Conservation (phyloP, 2,888 invertebrate genomes). For the Lissonota sp. region DNA sequence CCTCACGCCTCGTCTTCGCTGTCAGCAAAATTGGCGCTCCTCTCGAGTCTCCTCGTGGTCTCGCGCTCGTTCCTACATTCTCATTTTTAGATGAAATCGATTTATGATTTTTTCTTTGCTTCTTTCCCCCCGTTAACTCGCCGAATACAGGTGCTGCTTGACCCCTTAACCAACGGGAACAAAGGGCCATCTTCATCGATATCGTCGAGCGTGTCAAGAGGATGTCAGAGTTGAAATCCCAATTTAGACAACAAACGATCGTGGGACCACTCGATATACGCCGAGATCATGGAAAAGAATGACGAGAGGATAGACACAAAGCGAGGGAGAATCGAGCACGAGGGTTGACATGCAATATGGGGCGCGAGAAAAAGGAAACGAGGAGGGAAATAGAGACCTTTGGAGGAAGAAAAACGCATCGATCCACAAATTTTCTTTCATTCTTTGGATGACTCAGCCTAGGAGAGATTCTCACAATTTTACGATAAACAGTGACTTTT, state of each 20-base stretch:
- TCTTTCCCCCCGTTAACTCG: constrained; percentile 13
- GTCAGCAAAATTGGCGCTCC: constrained; percentile 55
- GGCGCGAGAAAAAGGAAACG: background rate
- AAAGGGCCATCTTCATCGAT: constrained; percentile 36
- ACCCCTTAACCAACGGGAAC: constrained; percentile 2
- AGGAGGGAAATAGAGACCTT: background rate
- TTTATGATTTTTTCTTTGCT: background rate
- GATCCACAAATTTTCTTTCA: no score
- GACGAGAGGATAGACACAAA: background rate
- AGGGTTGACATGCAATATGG: background rate
- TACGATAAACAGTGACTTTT: no score
- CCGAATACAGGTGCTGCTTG: constrained; percentile 41
- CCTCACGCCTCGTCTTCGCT: constrained; percentile 46
- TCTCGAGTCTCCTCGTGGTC: constrained; percentile 47
- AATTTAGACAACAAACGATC: background rate
- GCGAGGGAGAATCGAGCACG: background rate
- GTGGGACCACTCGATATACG: constrained; percentile 18
- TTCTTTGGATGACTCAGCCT: no score
- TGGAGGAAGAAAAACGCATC: no score
- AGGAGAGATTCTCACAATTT: no score
- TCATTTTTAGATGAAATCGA: constrained; percentile 38
- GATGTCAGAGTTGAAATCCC: constrained; percentile 29
- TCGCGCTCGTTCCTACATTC: constrained; percentile 29
- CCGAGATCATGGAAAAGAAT: background rate
- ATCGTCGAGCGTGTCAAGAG: constrained; percentile 56